Conservation (phyloP, 2,113 vertebrate genomes). For the Hypomesus transpacificus region DNA sequence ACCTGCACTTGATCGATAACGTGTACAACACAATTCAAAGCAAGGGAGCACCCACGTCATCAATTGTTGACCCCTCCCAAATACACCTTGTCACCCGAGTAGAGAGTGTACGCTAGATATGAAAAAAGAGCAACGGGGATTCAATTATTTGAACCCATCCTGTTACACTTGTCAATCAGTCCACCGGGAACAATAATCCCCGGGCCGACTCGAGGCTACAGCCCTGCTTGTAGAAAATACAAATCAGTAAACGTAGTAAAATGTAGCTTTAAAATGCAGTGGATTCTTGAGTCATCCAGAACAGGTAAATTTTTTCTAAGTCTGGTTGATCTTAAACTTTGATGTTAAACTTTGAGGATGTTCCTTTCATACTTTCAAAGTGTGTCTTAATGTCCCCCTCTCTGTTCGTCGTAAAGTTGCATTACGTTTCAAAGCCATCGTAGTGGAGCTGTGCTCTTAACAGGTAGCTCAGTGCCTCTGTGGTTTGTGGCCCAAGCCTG, state of each 20-base stretch:
- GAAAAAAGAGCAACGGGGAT: neutral
- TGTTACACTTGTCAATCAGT: neutral
- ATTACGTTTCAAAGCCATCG: conserved; percentile 30
- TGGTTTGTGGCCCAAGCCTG: conserved; percentile 30
- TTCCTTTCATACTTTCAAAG: conserved; percentile 45
- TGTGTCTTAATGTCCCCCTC: conserved; percentile 20
- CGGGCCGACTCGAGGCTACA: neutral
- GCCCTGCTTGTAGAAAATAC: neutral
- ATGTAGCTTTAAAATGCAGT: neutral
- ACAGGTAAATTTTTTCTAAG: neutral
- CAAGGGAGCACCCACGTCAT: too few species aligned
- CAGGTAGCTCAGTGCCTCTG: conserved; percentile 7
- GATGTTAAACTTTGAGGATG: too few species aligned
- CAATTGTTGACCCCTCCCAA: too few species aligned
- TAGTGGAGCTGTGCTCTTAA: neutral
- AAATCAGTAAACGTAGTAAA: neutral
- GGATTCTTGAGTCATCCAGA: neutral
- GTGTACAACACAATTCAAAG: too few species aligned
- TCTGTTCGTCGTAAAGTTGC: conserved; percentile 29
- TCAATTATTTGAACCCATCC: neutral
- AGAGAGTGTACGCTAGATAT: too few species aligned
- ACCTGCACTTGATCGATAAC: neutral
- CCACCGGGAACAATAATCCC: neutral
- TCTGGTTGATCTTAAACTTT: too few species aligned
- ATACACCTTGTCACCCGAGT: too few species aligned